Evolutionary conservation across 2,888 invertebrate species (phyloP), one percentile per base, ranked within the genome.

Genomic region (Melanchra persicariae): DNA sequence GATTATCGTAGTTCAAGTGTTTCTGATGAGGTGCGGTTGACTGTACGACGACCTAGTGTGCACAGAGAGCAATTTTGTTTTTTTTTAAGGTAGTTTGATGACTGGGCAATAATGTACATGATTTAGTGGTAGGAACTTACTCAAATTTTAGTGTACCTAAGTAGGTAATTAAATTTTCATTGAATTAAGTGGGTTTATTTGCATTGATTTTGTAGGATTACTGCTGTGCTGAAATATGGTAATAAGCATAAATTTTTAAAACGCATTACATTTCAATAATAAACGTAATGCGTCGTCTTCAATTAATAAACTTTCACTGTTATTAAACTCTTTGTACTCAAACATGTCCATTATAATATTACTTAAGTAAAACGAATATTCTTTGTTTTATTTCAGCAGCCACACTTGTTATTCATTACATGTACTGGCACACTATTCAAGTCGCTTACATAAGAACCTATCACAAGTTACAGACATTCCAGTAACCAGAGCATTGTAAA

Each of bases 41-140:
- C 43, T 34, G 68, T 37, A 69, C n/a, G 10, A 54, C 24, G n/a
- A 68, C n/a, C 17, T n/a, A 45, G 40, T 43, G 15, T 19, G 47
- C 47, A 43, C 22, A 61, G 40, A 55, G 12, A 43, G 22, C 17
- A 9, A n/a, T 65, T 65, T 59, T 49, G 19, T 0, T 37, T 57
- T 54, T 37, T 54, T 65, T 61, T 22, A 55, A 19, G 40, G n/a
- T 12, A 2, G 10, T 24, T 67, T 24, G 17, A 52, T 43, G 19
- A 17, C 55, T 26, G 8, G 17, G 10, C 67, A n/a, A 19, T 61
- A 74, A 68, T 58, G 51, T 40, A 24, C 26, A 40, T 19, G n/a
- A 61, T 74, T 61, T 62, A 75, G 61, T 45, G 9, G 5, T 67
- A n/a, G n/a, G n/a, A n/a, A n/a, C n/a, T n/a, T n/a, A 57, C 26